These are phyloP conservation scores for Phoxinus phoxinus DNA, from an alignment of 2,113 vertebrate genomes.

Conservation along the genomic window DNA sequence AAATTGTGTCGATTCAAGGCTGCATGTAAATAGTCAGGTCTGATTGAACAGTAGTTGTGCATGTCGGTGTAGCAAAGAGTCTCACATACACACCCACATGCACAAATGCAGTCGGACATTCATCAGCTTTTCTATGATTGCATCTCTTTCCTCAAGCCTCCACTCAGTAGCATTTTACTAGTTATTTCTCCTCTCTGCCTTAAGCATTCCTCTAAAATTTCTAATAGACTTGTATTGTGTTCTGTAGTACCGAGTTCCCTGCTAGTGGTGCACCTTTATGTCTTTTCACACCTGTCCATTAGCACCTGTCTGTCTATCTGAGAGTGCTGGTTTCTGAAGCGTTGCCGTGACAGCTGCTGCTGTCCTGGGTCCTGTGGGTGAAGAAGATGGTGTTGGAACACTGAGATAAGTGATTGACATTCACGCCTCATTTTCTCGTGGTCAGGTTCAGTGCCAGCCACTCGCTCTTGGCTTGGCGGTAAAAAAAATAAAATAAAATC, in stretches of 20 bases:
- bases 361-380: conserved; percentile 23
- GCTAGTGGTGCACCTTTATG: not conserved
- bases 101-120: not conserved
- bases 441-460: not conserved
- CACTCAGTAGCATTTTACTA: conserved; percentile 6
- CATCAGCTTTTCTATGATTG: conserved; percentile 14
- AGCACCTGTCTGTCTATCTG: conserved; percentile 5
- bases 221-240: not conserved
- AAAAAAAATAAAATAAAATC: not conserved
- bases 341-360: conserved; percentile 26
- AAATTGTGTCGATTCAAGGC: conserved; percentile 13
- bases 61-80: conserved; percentile 3
- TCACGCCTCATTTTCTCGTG: conserved; percentile 46
- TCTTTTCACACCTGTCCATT: conserved; percentile 36
- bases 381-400: conserved; percentile 42
- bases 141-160: conserved; percentile 2
- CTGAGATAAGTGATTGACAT: conserved; percentile 48
- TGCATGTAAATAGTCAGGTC: not conserved
- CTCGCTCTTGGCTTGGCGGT: not conserved
- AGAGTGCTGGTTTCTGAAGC: conserved; percentile 12
- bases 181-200: not conserved
- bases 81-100: not conserved
- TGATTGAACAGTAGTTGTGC: conserved; percentile 4
- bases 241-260: not conserved
- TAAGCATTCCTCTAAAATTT: not conserved